Evolutionary conservation across 2,888 invertebrate species (phyloP), one percentile per base, ranked within the genome.

Genomic region (Agrypnus murinus): DNA sequence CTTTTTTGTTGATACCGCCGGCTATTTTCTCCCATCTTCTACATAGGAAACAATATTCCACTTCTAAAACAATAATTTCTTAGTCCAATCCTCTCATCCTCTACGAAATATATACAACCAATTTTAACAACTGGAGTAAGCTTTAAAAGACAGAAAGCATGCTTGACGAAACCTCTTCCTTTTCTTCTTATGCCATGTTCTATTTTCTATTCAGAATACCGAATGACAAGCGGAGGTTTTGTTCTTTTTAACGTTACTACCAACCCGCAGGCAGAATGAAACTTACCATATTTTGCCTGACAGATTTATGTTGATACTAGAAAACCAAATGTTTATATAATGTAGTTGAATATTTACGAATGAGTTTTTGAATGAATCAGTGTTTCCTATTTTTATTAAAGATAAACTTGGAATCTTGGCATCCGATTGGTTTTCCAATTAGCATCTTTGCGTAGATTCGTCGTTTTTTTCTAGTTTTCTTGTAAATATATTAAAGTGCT

Each of bases 1-100:
- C 25, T 19, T 59, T 59, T 59, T 59, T 36, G 17, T 45, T 15
- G 9, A 14, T n/a, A 6, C 46, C 8, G 14, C 45, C 12, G 17
- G 25, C 34, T 45, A 19, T 46, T 45, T 17, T 60, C 63, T 64
- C 15, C 19, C 40, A 5, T 64, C 40, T 50, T 50, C 64, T 19
- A 50, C 50, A n/a, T n/a, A n/a, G n/a, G n/a, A n/a, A n/a, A n/a
- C n/a, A n/a, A n/a, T n/a, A n/a, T n/a, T n/a, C n/a, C n/a, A n/a
- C n/a, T n/a, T n/a, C n/a, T n/a, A n/a, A n/a, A n/a, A n/a, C n/a
- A n/a, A n/a, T n/a, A n/a, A n/a, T n/a, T n/a, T n/a, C n/a, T n/a
- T n/a, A n/a, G n/a, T n/a, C n/a, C n/a, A n/a, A n/a, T n/a, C n/a
- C n/a, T n/a, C n/a, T n/a, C n/a, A n/a, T n/a, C n/a, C n/a, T n/a